Evolutionary conservation across 2,113 vertebrate species (phyloP).

Genomic region (Ochotona curzoniae): DNA sequence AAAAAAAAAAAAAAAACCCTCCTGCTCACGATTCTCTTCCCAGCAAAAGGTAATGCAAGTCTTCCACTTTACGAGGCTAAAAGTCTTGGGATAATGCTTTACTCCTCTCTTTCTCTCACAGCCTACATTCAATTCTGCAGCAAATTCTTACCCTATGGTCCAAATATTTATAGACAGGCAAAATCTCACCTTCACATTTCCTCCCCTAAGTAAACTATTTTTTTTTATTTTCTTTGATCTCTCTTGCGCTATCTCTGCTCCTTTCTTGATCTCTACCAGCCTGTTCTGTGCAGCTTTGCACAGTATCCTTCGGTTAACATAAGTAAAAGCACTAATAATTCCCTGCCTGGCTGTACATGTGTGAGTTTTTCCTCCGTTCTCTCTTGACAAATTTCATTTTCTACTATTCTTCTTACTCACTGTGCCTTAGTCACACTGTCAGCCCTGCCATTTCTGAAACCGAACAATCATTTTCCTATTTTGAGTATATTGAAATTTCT

Average conservation of each 20-base stretch:
- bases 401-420: background rate
- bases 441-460: background rate
- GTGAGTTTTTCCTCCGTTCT: background rate
- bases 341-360: no score
- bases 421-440: no score
- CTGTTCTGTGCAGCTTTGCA: background rate
- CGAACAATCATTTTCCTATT: background rate
- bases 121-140: background rate
- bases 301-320: background rate
- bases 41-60: background rate
- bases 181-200: background rate
- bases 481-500: background rate
- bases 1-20: background rate
- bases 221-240: background rate
- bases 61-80: background rate
- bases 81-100: background rate
- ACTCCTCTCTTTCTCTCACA: no score
- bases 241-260: no score
- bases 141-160: background rate
- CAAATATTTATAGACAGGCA: no score
- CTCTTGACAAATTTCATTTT: background rate
- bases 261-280: background rate
- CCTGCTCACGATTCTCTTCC: no score
- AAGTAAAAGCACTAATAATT: background rate
- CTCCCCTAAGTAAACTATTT: background rate